Percentiles rank a stretch among this genome's conserved stretches.
Conservation (phyloP, 2,888 invertebrate species). For the Hyposoter dolosus region DNA sequence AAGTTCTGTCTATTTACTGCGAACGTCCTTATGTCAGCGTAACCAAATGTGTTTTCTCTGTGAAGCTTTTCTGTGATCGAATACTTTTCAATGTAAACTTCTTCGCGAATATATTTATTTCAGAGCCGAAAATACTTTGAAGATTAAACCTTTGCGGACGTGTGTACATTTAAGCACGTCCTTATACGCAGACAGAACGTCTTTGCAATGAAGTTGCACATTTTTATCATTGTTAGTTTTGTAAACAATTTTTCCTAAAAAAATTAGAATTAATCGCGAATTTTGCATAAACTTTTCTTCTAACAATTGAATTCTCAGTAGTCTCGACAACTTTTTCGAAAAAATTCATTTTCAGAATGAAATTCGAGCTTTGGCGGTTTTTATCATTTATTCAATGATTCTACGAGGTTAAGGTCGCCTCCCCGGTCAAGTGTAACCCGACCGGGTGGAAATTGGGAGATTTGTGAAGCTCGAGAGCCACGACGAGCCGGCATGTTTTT, state of each 20-base stretch:
- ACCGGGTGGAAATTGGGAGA: constrained; percentile 71
- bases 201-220: neutral
- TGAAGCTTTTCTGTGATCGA: constrained; percentile 20
- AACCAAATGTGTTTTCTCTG: neutral
- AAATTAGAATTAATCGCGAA: neutral
- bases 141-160: neutral
- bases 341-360: neutral
- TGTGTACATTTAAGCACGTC: neutral
- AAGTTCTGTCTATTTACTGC: neutral
- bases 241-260: neutral
- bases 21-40: neutral
- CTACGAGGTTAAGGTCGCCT: neutral
- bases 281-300: neutral
- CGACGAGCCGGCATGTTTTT: constrained; percentile 45
- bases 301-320: neutral
- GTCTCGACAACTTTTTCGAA: neutral
- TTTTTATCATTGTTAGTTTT: neutral
- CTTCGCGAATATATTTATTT: neutral
- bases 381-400: neutral
- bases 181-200: neutral
- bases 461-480: constrained; percentile 68
- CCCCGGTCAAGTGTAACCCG: constrained; percentile 68
- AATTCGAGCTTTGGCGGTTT: neutral
- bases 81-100: neutral
- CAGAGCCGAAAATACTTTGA: constrained; percentile 16